Conservation (phyloP, 2,888 invertebrate species). For the Micoletzkya japonica region DNA sequence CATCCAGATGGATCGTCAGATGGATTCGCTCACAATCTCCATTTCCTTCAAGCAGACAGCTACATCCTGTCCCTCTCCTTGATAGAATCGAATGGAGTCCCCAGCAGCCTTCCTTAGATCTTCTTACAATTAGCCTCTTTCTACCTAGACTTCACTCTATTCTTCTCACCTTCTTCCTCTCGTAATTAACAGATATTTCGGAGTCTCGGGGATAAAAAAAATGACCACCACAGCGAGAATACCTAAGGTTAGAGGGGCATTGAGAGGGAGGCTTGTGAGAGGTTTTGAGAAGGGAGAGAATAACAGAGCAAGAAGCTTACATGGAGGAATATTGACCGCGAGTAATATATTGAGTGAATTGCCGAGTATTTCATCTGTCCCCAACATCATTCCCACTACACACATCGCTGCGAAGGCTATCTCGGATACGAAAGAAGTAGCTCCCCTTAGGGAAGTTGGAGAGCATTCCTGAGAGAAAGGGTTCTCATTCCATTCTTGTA, state of each 20-base stretch:
- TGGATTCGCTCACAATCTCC: neutral
- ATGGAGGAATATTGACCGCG: neutral
- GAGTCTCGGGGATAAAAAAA: neutral
- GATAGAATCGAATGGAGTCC: neutral
- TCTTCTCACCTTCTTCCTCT: neutral
- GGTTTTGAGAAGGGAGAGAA: too few species aligned
- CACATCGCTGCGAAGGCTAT: neutral
- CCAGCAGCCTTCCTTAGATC: neutral
- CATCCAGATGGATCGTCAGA: too few species aligned
- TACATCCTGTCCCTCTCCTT: neutral
- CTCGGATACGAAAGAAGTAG: neutral
- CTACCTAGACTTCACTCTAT: neutral
- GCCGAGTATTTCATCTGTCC: neutral
- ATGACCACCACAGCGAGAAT: neutral
- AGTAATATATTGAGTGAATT: neutral
- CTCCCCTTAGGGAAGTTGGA: neutral
- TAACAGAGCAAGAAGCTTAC: too few species aligned
- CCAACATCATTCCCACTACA: neutral
- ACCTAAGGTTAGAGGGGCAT: neutral
- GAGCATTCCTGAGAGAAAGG: neutral
- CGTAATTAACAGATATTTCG: neutral
- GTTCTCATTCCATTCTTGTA: too few species aligned
- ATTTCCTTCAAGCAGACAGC: neutral
- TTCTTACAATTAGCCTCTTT: neutral
- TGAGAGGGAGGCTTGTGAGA: too few species aligned